These are phyloP conservation scores for Melanocharis versteri DNA, from an alignment of 2,113 vertebrate species.

Conservation along the genomic window DNA sequence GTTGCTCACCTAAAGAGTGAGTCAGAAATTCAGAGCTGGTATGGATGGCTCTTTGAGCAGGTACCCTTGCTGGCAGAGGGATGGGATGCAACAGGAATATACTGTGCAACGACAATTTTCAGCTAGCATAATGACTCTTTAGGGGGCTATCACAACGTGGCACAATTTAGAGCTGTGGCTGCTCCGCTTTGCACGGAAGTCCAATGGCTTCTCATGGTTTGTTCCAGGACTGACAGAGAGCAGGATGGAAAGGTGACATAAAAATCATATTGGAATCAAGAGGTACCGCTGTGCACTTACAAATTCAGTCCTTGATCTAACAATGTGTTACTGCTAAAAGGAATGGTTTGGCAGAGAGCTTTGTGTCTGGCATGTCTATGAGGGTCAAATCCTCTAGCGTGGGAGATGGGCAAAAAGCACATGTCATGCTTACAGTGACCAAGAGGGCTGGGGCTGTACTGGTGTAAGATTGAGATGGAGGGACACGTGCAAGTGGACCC, in stretches of 20 bases:
- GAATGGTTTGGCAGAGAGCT: not conserved
- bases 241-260: not conserved
- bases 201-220: not conserved
- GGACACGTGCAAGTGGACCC: not conserved
- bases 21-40: not conserved
- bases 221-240: not conserved
- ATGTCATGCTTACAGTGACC: not conserved
- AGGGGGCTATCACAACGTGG: not conserved
- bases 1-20: not conserved
- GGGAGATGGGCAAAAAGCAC: not conserved
- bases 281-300: not conserved
- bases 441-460: not conserved
- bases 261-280: not conserved
- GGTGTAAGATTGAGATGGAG: not conserved
- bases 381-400: not conserved
- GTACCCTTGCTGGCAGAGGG: not conserved
- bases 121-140: not conserved
- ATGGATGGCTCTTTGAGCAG: not conserved
- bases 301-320: not conserved
- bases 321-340: not conserved
- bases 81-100: not conserved
- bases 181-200: not conserved
- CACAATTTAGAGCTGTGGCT: not conserved
- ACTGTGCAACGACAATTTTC: not conserved
- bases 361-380: not conserved